phyloP scores from a whole-genome alignment of 2,888 invertebrate genomes.

The Ctenicera cuprea region DNA sequence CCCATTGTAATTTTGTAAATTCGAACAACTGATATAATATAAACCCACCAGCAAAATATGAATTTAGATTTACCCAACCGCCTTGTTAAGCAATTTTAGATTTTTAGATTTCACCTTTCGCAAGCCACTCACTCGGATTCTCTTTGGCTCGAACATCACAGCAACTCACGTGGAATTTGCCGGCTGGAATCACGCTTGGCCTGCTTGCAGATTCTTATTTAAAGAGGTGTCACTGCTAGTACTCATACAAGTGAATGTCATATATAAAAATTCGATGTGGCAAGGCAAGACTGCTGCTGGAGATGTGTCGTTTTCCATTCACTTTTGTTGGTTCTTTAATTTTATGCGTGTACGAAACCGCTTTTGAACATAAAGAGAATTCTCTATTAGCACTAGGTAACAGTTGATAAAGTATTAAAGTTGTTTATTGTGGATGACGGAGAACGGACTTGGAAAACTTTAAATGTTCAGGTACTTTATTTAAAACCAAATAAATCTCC shows the following conservation, averaged over 20 bases:
- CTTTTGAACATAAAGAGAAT: conserved; percentile 1
- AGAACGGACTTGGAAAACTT: background rate
- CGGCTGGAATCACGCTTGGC: conserved; percentile 21
- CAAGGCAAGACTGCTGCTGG: background rate
- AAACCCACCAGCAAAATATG: background rate
- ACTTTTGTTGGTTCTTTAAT: conserved; percentile 17
- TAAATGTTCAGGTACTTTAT: background rate
- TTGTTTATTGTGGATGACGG: background rate
- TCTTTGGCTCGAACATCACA: conserved; percentile 28
- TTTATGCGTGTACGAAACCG: conserved; percentile 2
- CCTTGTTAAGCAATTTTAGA: conserved; percentile 29
- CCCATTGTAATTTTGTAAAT: background rate
- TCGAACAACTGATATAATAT: background rate
- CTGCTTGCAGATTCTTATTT: conserved; percentile 9
- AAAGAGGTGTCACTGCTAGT: conserved; percentile 14
- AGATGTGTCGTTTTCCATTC: conserved; percentile 17
- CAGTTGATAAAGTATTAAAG: background rate
- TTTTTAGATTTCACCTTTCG: conserved; percentile 44
- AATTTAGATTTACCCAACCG: conserved; percentile 28
- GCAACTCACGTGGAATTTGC: conserved; percentile 15
- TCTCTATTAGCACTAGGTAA: background rate
- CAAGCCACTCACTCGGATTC: conserved; percentile 1
- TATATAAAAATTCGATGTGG: conserved; percentile 10
- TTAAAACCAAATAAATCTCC: background rate
- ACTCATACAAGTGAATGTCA: conserved; percentile 16